Evolutionary conservation across 2,888 invertebrate genomes (phyloP), one percentile per base, ranked within the genome.

Genomic region (Nemapogon koenigi): DNA sequence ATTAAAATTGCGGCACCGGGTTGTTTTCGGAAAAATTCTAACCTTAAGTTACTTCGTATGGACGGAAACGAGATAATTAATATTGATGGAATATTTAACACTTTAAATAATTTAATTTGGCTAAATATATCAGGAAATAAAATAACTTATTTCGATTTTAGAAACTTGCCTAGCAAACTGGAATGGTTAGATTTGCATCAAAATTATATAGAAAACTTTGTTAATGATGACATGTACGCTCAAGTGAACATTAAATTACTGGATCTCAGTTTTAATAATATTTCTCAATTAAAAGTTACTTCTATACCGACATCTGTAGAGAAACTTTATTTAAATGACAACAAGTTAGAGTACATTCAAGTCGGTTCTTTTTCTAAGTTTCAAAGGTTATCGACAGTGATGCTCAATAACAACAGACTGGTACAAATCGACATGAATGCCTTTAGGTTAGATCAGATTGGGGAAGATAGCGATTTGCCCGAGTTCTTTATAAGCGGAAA

Each of bases 401-500:
- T 89, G 44, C 73, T 91, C 47, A 87, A 86, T 67, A 86, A 86
- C 43, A 91, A 91, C 67, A 82, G 85, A 58, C 82, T 91, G 41
- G 81, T 81, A 52, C 86, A 85, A 56, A 68, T 91, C 55, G 89
- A 90, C 59, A 81, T 89, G 53, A 84, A 86, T 45, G 87, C 90
- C 35, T 79, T 91, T 50, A 83, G 86, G 60, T 67, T 90, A 57
- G 84, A 84, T 57, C 81, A 84, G 50, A 82, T 88, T 48, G 78
- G 83, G 43, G 82, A 83, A 57, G 83, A 85, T 58, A 87, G 86
- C 53, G 86, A 88, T 52, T 72, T 89, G 55, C 90, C 91, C 26
- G 85, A 88, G 62, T 90, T 92, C 67, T 89, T 86, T 68, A 84
- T 92, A 59, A 89, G 89, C 43, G 86, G 86, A 53, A 93, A 93